Percentiles rank a stretch among this genome's conserved stretches.
Conservation (phyloP, 1,140 invertebrate genomes). For the Trichonephila clavipes region DNA sequence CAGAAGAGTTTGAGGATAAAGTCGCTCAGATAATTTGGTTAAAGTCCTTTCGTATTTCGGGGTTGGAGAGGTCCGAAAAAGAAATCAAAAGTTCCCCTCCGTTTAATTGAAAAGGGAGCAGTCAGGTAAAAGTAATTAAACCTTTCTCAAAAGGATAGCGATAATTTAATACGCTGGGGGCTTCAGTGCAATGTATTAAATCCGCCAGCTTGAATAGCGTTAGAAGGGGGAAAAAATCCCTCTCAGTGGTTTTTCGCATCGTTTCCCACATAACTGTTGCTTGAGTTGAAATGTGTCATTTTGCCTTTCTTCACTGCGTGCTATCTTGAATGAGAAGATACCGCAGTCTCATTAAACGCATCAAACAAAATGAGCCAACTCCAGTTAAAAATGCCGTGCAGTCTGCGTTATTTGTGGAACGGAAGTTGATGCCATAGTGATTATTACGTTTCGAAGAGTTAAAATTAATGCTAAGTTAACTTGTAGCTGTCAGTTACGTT, state of each 20-base stretch:
- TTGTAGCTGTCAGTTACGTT: no score
- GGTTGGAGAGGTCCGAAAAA: conserved; percentile 34
- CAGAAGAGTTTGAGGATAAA: conserved; percentile 60
- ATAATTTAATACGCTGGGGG: conserved; percentile 66
- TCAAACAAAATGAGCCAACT: conserved; percentile 16
- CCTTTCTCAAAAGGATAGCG: conserved; percentile 58
- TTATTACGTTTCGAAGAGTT: neutral
- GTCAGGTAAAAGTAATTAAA: conserved; percentile 73
- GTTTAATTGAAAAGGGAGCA: conserved; percentile 75
- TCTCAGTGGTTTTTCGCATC: conserved; percentile 15
- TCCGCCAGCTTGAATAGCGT: conserved; percentile 28
- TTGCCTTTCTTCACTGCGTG: neutral
- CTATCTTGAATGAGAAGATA: conserved; percentile 14
- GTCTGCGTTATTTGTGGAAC: neutral
- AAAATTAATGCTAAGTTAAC: neutral
- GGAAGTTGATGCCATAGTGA: neutral
- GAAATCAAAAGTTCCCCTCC: conserved; percentile 65
- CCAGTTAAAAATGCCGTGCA: neutral
- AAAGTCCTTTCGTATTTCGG: conserved; percentile 49
- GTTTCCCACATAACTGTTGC: conserved; percentile 16
- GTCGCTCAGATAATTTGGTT: conserved; percentile 61
- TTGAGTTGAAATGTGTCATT: conserved; percentile 20
- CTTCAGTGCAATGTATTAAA: conserved; percentile 34
- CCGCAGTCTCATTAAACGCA: conserved; percentile 16
- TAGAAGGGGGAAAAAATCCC: neutral